Percentiles rank a stretch among this genome's conserved stretches.
phyloP scores from a whole-genome alignment of 2,888 invertebrate genomes.

The Apamea anceps region DNA sequence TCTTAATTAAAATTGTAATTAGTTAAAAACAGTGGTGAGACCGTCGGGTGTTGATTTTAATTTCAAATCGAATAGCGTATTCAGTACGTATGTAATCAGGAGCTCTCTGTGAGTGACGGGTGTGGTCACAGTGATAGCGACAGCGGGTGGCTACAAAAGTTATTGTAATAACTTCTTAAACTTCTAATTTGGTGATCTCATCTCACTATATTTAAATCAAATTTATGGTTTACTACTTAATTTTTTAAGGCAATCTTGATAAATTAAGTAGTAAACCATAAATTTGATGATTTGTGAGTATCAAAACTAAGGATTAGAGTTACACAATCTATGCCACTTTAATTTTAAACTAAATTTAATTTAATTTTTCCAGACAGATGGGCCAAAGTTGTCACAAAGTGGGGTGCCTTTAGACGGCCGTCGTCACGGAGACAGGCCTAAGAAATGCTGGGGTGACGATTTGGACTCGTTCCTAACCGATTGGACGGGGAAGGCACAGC shows the following conservation, averaged over 20 bases:
- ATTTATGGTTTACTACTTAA: no score
- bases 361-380: no score
- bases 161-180: background rate
- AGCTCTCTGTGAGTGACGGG: conserved; percentile 19
- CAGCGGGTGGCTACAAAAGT: background rate
- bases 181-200: background rate
- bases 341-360: background rate
- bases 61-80: conserved; percentile 65
- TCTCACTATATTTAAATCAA: no score
- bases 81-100: conserved; percentile 60
- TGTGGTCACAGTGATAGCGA: background rate
- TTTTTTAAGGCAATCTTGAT: no score
- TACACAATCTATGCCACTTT: background rate
- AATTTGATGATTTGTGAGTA: background rate
- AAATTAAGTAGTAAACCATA: background rate
- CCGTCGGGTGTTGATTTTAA: conserved; percentile 65
- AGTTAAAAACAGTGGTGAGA: conserved; percentile 54
- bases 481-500: no score
- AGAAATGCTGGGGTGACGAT: no score
- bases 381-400: no score
- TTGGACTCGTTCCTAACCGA: no score
- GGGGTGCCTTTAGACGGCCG: no score
- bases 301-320: background rate
- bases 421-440: no score
- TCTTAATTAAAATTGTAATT: conserved; percentile 62